A percentile compares a stretch with the other conserved stretches of the same genome.
Conservation (phyloP, 2,888 invertebrate genomes). For the Osmoderma eremita region DNA sequence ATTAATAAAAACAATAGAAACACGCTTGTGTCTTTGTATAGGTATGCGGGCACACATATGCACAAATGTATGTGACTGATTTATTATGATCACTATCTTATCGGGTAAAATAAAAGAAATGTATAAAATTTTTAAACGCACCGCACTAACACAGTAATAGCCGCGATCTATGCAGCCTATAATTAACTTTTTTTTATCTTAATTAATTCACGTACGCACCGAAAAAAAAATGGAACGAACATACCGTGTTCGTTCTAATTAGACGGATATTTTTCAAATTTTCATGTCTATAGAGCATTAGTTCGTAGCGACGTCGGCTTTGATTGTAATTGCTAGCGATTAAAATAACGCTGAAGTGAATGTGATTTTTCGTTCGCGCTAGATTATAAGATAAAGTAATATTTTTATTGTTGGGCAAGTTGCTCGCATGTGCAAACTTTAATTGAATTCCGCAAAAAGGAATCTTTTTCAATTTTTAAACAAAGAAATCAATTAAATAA, state of each 20-base stretch:
- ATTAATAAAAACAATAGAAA: too few species aligned
- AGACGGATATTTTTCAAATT: constrained; percentile 33
- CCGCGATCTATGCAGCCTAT: constrained; percentile 9
- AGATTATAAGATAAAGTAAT: constrained; percentile 7
- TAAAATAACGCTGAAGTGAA: constrained; percentile 25
- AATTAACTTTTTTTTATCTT: constrained; percentile 38
- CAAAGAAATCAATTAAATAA: too few species aligned
- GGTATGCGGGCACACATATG: neutral
- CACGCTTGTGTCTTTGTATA: too few species aligned
- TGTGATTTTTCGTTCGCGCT: constrained; percentile 15
- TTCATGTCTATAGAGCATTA: constrained; percentile 35
- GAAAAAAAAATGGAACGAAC: constrained; percentile 8
- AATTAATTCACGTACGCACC: constrained; percentile 27
- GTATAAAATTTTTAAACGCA: constrained; percentile 6
- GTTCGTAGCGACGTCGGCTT: constrained; percentile 21
- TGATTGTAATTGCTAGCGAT: constrained; percentile 32
- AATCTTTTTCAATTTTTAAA: too few species aligned
- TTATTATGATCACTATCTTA: constrained; percentile 16
- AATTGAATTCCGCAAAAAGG: too few species aligned
- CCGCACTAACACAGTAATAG: constrained; percentile 5
- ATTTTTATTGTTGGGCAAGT: constrained; percentile 15
- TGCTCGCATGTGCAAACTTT: too few species aligned
- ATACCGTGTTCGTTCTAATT: constrained; percentile 20
- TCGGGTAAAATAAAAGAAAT: constrained; percentile 2
- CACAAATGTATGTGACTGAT: neutral